Evolutionary conservation across 2,113 vertebrate genomes (phyloP), one percentile per base, ranked within the genome.

Genomic region (Crocuta crocuta): DNA sequence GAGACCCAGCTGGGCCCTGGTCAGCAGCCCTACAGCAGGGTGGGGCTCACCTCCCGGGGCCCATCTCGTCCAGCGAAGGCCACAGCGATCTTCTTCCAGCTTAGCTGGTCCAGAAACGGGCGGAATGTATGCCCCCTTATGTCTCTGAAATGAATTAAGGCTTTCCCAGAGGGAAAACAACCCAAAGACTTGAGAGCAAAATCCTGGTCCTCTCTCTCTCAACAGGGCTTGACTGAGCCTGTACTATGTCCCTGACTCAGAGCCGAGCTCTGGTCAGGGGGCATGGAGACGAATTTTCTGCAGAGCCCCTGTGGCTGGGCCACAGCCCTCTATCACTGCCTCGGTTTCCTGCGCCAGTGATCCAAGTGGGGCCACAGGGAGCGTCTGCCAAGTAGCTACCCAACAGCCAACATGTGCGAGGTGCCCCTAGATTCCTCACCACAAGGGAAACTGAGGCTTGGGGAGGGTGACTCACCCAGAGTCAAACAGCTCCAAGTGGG

Each of bases 271-370:
- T 35, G n/a, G 15, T 16, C 11, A 16, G 53, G 70, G 66, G 35
- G 23, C 1, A 1, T 7, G 6, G 35, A 55, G 76, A 31, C 10
- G 28, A 71, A 33, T 85, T 81, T 73, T 45, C 73, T 58, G 1
- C 5, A 12, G 39, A 84, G 23, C 28, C 55, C 50, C 2, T 3
- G 55, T 61, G 13, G 50, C 15, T 0, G 0, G 23, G 28, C 50
- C 45, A 48, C 26, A 9, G 12, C 61, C 68, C 70, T 76, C 21
- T 23, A 39, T 39, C 71, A 4, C 24, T 2, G n/a, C 65, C 82
- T 48, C 5, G 0, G 58, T 48, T 83, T 96, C 89, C 83, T 5
- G 24, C 33, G 43, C 94, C 92, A 53, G 92, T 31, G 35, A 35
- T 35, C 48, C 17, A 0, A 89, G 31, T 0, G 1, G 61, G 28